These are phyloP conservation scores for Martes flavigula DNA, from an alignment of 2,797 vertebrate genomes.

Conservation along the genomic window DNA sequence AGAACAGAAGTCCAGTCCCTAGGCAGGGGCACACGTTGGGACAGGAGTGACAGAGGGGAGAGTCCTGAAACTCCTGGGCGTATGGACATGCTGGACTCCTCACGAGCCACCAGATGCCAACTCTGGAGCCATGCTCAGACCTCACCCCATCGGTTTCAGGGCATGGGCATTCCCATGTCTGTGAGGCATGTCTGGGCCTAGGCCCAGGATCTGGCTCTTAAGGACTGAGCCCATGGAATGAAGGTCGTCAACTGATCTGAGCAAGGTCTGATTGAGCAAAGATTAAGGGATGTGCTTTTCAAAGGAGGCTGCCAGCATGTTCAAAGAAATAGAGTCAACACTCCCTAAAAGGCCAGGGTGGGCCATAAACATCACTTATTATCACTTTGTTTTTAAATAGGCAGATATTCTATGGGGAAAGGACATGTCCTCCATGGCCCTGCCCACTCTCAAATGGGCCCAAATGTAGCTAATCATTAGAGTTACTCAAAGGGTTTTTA, in stretches of 20 bases:
- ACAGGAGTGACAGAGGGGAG: background rate
- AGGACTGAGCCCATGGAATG: background rate
- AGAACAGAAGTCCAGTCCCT: background rate
- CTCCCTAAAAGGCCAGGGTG: background rate
- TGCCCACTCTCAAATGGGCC: background rate
- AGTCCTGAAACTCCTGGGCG: background rate
- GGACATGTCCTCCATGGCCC: background rate
- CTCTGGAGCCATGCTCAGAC: background rate
- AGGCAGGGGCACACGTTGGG: background rate
- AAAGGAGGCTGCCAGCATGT: background rate
- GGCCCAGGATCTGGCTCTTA: background rate
- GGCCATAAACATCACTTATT: background rate
- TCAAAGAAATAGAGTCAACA: background rate
- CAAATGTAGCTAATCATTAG: background rate
- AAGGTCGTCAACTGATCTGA: background rate
- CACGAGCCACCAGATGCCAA: background rate
- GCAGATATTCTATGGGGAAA: background rate
- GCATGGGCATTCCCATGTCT: background rate
- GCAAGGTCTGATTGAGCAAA: background rate
- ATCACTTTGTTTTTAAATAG: background rate
- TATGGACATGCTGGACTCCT: background rate
- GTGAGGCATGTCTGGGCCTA: background rate
- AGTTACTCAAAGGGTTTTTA: background rate
- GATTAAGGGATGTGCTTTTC: background rate
- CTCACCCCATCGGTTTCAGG: background rate